These are phyloP conservation scores for Myathropa florea DNA, from an alignment of 2,888 invertebrate genomes.

Conservation along the genomic window DNA sequence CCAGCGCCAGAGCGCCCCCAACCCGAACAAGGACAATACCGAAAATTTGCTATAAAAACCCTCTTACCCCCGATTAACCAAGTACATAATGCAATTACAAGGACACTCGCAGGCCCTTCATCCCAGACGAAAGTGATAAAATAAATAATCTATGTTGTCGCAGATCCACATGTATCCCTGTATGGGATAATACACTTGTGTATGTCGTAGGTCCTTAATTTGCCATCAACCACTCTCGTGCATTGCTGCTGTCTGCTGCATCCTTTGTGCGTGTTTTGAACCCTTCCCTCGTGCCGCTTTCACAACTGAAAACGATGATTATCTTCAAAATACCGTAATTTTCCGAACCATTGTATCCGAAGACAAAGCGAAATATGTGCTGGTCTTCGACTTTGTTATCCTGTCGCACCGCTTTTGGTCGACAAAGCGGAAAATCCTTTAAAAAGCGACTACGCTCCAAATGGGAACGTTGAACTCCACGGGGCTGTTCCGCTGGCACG, in stretches of 20 bases:
- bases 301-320: background rate
- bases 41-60: background rate
- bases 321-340: conserved; percentile 8
- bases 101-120: background rate
- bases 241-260: background rate
- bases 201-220: background rate
- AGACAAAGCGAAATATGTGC: conserved; percentile 5
- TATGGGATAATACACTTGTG: background rate
- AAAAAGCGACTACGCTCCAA: no score
- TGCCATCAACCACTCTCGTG: background rate
- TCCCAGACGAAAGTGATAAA: background rate
- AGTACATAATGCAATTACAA: background rate
- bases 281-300: background rate
- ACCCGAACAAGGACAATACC: background rate
- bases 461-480: no score
- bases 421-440: background rate
- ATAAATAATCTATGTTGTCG: background rate
- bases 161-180: background rate
- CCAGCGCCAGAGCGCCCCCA: background rate
- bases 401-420: background rate
- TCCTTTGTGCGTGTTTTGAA: background rate
- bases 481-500: no score
- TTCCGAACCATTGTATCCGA: conserved; percentile 14
- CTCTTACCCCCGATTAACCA: background rate
- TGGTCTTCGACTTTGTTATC: background rate